A percentile compares a stretch with the other conserved stretches of the same genome.
Evolutionary conservation across 2,888 invertebrate genomes (phyloP).

Genomic region (Tribolium freemani): DNA sequence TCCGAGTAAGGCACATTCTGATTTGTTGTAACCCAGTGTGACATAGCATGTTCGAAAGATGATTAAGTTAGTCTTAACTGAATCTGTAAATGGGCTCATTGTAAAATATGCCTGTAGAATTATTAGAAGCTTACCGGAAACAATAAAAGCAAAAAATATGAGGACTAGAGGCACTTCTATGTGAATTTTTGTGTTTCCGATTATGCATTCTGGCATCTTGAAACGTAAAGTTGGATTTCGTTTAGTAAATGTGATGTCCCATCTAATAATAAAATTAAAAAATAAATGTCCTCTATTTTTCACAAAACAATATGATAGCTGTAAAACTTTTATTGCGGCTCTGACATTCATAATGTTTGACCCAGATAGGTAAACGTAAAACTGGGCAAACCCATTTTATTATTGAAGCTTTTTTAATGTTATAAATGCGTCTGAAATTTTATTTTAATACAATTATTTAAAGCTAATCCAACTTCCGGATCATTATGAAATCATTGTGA

Average conservation of each 20-base stretch:
- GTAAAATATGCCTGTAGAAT: background rate
- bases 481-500: too few relatives aligned
- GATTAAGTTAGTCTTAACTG: slow-evolving; percentile 44
- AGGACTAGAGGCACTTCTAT: slow-evolving; percentile 49
- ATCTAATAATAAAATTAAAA: background rate
- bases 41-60: slow-evolving; percentile 74
- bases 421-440: too few relatives aligned
- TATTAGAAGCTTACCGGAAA: slow-evolving; percentile 47
- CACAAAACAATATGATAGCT: too few relatives aligned
- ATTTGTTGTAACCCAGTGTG: slow-evolving; percentile 71
- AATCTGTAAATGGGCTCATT: slow-evolving; percentile 32
- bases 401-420: too few relatives aligned
- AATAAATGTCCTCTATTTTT: too few relatives aligned
- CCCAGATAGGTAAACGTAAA: too few relatives aligned
- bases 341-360: too few relatives aligned
- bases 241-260: background rate
- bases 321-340: too few relatives aligned
- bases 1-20: slow-evolving; percentile 74
- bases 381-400: too few relatives aligned
- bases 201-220: slow-evolving; percentile 34
- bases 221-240: background rate
- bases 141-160: slow-evolving; percentile 49
- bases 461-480: too few relatives aligned
- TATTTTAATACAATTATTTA: too few relatives aligned
- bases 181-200: slow-evolving; percentile 33